Evolutionary conservation across 2,888 invertebrate species (phyloP).

Genomic region (Acanthoscelides obtectus): DNA sequence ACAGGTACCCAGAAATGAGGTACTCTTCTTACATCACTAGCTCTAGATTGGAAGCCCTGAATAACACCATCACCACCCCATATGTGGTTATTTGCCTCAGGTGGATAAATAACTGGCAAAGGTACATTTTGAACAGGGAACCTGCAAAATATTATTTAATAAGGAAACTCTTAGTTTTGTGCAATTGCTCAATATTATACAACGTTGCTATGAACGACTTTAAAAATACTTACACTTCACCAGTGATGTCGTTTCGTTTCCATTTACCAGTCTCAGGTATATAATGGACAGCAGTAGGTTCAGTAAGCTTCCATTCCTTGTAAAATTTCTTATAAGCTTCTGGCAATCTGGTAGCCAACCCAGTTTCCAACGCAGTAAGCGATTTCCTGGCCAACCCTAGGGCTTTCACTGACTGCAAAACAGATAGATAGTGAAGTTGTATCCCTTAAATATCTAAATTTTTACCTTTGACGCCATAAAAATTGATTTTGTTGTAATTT

Average conservation of each 20-base stretch:
- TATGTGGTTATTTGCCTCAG: conserved; percentile 76
- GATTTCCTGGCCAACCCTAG: conserved; percentile 35
- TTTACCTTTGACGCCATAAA: conserved; percentile 1
- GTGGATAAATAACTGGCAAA: conserved; percentile 71
- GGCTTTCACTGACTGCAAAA: conserved; percentile 38
- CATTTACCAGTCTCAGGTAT: conserved; percentile 70
- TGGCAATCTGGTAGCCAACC: conserved; percentile 66
- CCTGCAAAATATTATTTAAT: conserved; percentile 38
- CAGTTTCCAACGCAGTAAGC: conserved; percentile 54
- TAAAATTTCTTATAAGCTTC: conserved; percentile 82
- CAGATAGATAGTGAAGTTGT: background rate
- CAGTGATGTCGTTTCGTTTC: conserved; percentile 67
- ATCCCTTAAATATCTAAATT: background rate
- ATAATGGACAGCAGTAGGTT: conserved; percentile 61
- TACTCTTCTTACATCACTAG: conserved; percentile 57
- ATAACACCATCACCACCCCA: conserved; percentile 97
- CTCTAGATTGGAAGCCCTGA: conserved; percentile 75
- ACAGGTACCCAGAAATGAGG: conserved; percentile 87
- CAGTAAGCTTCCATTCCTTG: conserved; percentile 72
- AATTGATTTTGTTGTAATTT: background rate
- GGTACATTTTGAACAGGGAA: conserved; percentile 70
- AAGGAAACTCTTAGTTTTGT: background rate
- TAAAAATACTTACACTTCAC: conserved; percentile 57
- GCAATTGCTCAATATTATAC: background rate
- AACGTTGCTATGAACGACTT: background rate